These are phyloP conservation scores for Octomys mimax DNA, from an alignment of 2,797 vertebrate genomes.

Conservation along the genomic window DNA sequence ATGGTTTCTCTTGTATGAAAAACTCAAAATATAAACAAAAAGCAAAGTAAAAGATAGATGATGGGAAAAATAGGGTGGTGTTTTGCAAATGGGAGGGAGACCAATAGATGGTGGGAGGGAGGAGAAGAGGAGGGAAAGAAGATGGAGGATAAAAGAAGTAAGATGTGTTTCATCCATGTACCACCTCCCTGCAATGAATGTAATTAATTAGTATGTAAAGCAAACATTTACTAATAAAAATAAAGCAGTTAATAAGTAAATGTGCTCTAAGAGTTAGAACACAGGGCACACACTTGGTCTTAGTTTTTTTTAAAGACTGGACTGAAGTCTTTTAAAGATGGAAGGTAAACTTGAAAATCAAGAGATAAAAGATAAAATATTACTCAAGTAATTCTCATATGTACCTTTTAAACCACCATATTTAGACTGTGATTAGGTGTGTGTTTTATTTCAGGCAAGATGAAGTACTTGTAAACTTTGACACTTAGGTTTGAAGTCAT, in stretches of 20 bases:
- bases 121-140: not conserved
- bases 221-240: not conserved
- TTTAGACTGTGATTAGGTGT: not conserved
- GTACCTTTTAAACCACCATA: not conserved
- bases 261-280: not conserved
- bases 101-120: not conserved
- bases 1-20: not conserved
- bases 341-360: conserved; percentile 49
- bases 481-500: not conserved
- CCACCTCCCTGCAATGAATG: not conserved
- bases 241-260: not conserved
- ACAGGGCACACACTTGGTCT: not conserved
- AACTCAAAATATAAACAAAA: not conserved
- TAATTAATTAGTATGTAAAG: not conserved
- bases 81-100: not conserved
- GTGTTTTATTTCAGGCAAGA: conserved; percentile 45
- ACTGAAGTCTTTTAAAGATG: not conserved
- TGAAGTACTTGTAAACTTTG: conserved; percentile 27
- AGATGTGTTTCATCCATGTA: not conserved
- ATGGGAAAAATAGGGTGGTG: not conserved
- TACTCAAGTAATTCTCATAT: not conserved
- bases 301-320: conserved; percentile 24
- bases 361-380: conserved; percentile 16
- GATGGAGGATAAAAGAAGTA: not conserved
- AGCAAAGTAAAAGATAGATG: not conserved